Base-by-base conservation (phyloP, 2,888 invertebrate species). In the Panzeria rudis region DNA sequence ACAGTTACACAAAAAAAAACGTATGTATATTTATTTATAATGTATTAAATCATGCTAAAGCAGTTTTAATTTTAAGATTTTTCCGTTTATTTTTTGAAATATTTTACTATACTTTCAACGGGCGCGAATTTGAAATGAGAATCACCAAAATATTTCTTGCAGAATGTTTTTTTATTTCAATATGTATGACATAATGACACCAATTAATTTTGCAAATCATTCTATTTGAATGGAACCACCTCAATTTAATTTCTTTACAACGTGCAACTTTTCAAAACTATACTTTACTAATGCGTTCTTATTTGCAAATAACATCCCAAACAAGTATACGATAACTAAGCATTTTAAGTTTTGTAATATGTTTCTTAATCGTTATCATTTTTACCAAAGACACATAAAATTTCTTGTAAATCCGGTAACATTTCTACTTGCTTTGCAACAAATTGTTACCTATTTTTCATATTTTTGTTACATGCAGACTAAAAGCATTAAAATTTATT, bases 361-460 rank as follows among this genome's bases (percentile, higher is more conserved):
- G 41, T 41, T 41, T 41, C 15, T 17, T 25, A n/a, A n/a, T n/a
- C n/a, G n/a, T n/a, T n/a, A n/a, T n/a, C n/a, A n/a, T n/a, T n/a
- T n/a, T n/a, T n/a, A n/a, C n/a, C n/a, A n/a, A n/a, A n/a, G n/a
- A n/a, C n/a, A n/a, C n/a, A n/a, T n/a, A n/a, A n/a, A n/a, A n/a
- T 35, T 35, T 61, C 23, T 73, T 73, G 59, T 8, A 59, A 73
- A 52, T 23, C 20, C 25, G 62, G 50, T 61, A 50, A 38, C 20
- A 50, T 54, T 73, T 59, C 44, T 77, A 41, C n/a, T 83, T 81
- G 81, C 54, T 54, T 64, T 32, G 25, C 76, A 61, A 56, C 69
- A 69, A 80, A 54, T 75, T 75, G 38, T 29, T 17, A 35, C 5
- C 23, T 35, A 73, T 61, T 64, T 73, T 47, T 59, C 54, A 54